Conservation (phyloP, 2,888 invertebrate species). For the Camptogramma bilineatum region DNA sequence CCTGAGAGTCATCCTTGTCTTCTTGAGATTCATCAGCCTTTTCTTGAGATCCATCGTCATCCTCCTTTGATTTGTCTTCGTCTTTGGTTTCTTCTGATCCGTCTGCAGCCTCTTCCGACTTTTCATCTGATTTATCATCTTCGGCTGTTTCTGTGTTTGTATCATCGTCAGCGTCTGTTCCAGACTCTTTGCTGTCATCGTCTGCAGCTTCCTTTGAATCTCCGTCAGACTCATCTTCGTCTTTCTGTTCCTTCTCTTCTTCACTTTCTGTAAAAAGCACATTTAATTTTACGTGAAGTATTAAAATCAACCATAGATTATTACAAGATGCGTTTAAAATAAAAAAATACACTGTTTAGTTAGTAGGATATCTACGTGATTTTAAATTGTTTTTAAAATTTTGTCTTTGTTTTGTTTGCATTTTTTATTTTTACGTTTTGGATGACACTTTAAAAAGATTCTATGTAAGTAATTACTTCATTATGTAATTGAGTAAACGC, state of each 20-base stretch:
- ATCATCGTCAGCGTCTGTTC: constrained; percentile 55
- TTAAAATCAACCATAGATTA: too few species aligned
- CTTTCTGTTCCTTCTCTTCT: constrained; percentile 64
- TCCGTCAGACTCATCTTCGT: constrained; percentile 55
- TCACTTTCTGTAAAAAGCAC: constrained; percentile 66
- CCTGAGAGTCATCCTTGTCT: constrained; percentile 58
- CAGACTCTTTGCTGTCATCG: constrained; percentile 58
- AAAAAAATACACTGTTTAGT: too few species aligned
- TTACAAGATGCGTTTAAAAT: too few species aligned
- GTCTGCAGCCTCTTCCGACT: constrained; percentile 61
- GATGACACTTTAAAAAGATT: too few species aligned
- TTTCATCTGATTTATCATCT: constrained; percentile 63
- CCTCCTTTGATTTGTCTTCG: constrained; percentile 59
- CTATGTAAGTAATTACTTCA: too few species aligned
- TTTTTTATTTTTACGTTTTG: too few species aligned
- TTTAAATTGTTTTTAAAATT: too few species aligned
- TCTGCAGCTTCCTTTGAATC: constrained; percentile 56
- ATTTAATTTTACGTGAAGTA: background rate
- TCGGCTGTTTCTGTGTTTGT: constrained; percentile 56
- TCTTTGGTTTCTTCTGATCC: constrained; percentile 55
- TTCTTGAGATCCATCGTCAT: constrained; percentile 56
- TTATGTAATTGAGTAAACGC: too few species aligned
- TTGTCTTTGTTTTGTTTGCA: too few species aligned
- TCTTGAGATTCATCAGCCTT: constrained; percentile 58
- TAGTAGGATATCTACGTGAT: too few species aligned